Evolutionary conservation across 2,113 vertebrate genomes (phyloP).

Genomic region (Rhombomys opimus): DNA sequence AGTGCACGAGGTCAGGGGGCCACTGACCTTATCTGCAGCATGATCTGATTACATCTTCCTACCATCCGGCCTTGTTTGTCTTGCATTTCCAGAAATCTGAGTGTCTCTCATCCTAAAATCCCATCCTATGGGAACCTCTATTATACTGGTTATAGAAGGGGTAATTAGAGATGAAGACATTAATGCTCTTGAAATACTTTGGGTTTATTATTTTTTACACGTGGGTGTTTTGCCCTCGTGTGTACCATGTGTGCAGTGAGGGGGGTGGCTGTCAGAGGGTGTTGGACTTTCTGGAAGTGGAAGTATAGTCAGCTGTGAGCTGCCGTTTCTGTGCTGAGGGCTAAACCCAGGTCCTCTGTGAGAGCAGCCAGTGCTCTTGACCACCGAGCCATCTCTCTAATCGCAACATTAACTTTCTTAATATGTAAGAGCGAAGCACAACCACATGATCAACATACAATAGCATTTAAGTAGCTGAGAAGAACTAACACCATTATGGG

Average conservation of each 20-base stretch:
- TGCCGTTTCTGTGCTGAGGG: not conserved
- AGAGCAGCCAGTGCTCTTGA: not conserved
- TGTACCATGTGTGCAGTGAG: not conserved
- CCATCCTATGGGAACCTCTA: not conserved
- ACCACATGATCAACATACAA: not conserved
- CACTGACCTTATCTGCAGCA: not conserved
- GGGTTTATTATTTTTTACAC: not conserved
- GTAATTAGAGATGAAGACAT: not conserved
- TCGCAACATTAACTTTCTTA: not conserved
- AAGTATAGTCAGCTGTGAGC: not conserved
- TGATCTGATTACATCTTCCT: not conserved
- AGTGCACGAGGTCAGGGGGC: not conserved
- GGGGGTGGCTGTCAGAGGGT: not conserved
- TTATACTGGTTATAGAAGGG: not conserved
- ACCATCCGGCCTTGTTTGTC: not conserved
- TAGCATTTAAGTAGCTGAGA: not conserved
- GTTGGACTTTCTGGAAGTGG: not conserved
- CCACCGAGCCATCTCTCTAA: not conserved
- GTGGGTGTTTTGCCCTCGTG: not conserved
- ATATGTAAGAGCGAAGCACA: not conserved
- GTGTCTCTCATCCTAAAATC: not conserved
- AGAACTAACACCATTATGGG: not conserved
- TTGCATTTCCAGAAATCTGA: not conserved
- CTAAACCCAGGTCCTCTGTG: not conserved
- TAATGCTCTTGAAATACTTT: not conserved